Evolutionary conservation across 2,888 invertebrate genomes (phyloP).

Genomic region (Agonopterix subpropinquella): DNA sequence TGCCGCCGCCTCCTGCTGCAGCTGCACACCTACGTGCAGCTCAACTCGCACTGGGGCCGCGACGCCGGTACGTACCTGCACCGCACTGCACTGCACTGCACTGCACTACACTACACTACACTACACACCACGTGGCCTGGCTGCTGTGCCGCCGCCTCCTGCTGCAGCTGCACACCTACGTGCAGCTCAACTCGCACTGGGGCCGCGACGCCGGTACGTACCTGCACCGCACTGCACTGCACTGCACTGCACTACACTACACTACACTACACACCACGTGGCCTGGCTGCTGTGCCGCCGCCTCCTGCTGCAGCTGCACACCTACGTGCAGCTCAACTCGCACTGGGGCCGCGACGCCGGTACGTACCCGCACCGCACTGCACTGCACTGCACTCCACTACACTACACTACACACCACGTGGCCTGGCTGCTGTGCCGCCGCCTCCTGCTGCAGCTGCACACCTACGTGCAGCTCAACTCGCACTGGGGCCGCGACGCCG

Average conservation of each 20-base stretch:
- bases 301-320: constrained; percentile 92
- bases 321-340: constrained; percentile 89
- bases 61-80: constrained; percentile 23
- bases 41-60: constrained; percentile 79
- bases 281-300: constrained; percentile 95
- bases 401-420: constrained; percentile 76
- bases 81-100: too few species aligned
- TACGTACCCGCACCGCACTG: constrained; percentile 7
- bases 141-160: constrained; percentile 91
- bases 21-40: constrained; percentile 94
- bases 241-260: not conserved
- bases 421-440: constrained; percentile 94
- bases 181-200: constrained; percentile 85
- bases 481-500: constrained; percentile 69
- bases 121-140: constrained; percentile 92
- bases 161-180: constrained; percentile 94
- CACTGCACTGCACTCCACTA: too few species aligned
- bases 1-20: constrained; percentile 92
- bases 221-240: not conserved
- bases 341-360: constrained; percentile 70
- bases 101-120: not conserved
- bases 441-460: constrained; percentile 92
- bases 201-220: constrained; percentile 41
- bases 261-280: constrained; percentile 81
- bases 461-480: constrained; percentile 92